These are phyloP conservation scores for Xiphorhynchus erythropygius DNA, from an alignment of 2,797 vertebrate genomes.

Conservation along the genomic window DNA sequence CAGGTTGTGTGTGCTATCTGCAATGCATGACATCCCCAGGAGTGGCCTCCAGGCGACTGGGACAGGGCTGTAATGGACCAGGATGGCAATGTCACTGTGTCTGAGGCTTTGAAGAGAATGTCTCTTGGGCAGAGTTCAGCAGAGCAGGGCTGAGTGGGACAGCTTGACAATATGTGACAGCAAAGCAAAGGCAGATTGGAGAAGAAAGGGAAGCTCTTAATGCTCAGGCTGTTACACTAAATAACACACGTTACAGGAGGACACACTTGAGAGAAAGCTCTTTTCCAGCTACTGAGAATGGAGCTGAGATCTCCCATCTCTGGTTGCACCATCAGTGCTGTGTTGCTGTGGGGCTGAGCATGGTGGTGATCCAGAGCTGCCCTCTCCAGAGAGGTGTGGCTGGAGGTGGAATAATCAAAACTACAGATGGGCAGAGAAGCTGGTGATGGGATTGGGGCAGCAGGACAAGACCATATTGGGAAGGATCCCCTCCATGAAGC, in stretches of 20 bases:
- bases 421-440: not conserved
- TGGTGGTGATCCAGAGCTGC: not conserved
- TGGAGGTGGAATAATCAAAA: not conserved
- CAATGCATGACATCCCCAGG: rapidly evolving
- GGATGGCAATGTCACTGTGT: not conserved
- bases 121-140: not conserved
- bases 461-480: not conserved
- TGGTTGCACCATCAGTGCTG: not conserved
- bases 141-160: not conserved
- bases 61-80: not conserved
- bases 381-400: not conserved
- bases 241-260: not conserved
- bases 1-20: not conserved
- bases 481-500: not conserved
- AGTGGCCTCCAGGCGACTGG: rapidly evolving
- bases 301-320: not conserved
- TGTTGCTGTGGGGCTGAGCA: not conserved
- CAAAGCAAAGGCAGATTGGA: not conserved
- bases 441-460: not conserved
- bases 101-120: not conserved
- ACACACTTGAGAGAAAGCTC: not conserved
- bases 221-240: not conserved
- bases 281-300: not conserved
- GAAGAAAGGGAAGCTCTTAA: not conserved
- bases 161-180: not conserved